phyloP scores from a whole-genome alignment of 2,888 invertebrate species.

The Cryptocheilus praepositus region DNA sequence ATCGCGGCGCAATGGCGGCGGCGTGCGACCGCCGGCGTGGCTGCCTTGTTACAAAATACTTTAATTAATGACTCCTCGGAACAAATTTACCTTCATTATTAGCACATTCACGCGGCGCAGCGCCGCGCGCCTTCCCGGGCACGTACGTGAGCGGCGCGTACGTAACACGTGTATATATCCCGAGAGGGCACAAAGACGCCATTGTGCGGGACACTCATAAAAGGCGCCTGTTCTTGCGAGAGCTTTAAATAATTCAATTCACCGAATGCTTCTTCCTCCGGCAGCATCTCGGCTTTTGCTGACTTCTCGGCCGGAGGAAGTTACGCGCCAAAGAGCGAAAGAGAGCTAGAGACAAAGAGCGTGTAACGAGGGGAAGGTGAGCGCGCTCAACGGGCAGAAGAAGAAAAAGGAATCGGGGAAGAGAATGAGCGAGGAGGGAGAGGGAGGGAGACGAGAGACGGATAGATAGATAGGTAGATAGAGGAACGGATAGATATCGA shows the following conservation, averaged over 20 bases:
- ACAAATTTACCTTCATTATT: constrained; percentile 73
- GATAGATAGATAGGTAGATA: background rate
- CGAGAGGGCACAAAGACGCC: constrained; percentile 65
- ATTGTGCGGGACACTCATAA: constrained; percentile 69
- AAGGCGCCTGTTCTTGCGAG: constrained; percentile 68
- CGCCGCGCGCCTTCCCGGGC: constrained; percentile 31
- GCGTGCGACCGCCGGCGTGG: constrained; percentile 28
- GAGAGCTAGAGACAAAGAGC: background rate
- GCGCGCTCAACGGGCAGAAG: background rate
- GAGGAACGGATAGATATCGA: background rate
- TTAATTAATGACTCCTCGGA: constrained; percentile 73
- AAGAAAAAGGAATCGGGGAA: constrained; percentile 2
- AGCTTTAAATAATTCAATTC: constrained; percentile 73
- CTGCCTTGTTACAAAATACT: constrained; percentile 68
- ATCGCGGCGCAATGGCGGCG: constrained; percentile 17
- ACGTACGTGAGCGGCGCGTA: constrained; percentile 47
- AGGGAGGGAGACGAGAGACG: background rate
- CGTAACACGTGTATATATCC: constrained; percentile 55
- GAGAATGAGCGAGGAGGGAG: background rate
- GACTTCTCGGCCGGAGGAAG: constrained; percentile 38
- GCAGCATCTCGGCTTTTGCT: constrained; percentile 43
- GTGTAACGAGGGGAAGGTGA: constrained; percentile 3
- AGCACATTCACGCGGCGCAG: constrained; percentile 66
- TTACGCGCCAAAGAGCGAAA: constrained; percentile 2
- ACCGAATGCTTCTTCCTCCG: constrained; percentile 64